Base-by-base conservation (phyloP, 2,888 invertebrate genomes). In the Calameuta filiformis region DNA sequence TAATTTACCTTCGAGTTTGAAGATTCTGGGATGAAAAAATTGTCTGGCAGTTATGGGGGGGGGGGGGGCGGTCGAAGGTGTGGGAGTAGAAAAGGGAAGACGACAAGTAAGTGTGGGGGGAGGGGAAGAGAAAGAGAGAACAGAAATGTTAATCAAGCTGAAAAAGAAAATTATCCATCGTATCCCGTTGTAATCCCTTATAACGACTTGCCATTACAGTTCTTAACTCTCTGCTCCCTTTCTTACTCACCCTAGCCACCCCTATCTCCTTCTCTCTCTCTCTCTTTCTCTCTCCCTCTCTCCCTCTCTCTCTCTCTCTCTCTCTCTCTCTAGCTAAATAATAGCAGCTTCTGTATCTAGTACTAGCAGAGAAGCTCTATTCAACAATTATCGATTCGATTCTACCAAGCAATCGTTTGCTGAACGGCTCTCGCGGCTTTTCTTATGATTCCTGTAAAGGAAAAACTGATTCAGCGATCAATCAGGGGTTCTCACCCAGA, bases 121-220 rank as follows among this genome's bases (percentile, higher is more conserved):
- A 40, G 23, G 1, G 23, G 9, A 6, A 23, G 23, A 23, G 9
- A 69, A 31, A n/a, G 69, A 73, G 76, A 76, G 75, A 73, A 81
- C 68, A 76, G 76, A 35, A 69, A 77, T 77, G 80, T 79, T 79
- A 80, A 81, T 81, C 80, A 80, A 37, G 77, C 56, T 69, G 30
- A 71, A 68, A 75, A 75, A 74, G 73, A 76, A 75, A 31, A 73
- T 68, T 33, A 79, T 78, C 76, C 69, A 68, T 37, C 34, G 9
- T n/a, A 30, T 76, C 34, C 69, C 68, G 75, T 30, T 35, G 12
- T 69, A 37, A 68, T 73, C 56, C 73, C 73, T 78, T 75, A 76
- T 69, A 74, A 68, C 73, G 69, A 35, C 75, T 74, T 77, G 73
- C 77, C 77, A 69, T 73, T 75, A 76, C 79, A 75, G 73, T 75